Conservation (phyloP, 2,113 vertebrate species). For the Diphyllodes magnificus region DNA sequence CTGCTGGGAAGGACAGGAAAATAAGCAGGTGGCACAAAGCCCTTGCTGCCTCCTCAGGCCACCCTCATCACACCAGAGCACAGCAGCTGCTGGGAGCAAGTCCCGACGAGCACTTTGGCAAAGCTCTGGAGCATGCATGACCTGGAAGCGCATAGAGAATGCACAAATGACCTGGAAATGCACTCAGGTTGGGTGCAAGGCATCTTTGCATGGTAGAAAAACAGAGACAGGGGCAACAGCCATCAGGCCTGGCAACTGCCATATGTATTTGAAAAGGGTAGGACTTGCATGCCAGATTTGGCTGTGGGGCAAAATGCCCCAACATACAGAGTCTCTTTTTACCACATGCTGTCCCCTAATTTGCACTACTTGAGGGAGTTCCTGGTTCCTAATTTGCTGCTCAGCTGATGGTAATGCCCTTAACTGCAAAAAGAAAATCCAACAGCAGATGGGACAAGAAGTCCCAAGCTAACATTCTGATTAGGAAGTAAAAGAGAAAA, state of each 20-base stretch:
- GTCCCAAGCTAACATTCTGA: not conserved
- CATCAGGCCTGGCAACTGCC: not conserved
- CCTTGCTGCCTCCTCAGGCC: not conserved
- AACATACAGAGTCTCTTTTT: not conserved
- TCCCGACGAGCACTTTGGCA: accelerated
- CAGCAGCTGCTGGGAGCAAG: not conserved
- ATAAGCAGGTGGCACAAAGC: not conserved
- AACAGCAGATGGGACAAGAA: not conserved
- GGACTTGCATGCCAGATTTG: not conserved
- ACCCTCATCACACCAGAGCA: not conserved
- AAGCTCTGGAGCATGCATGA: not conserved
- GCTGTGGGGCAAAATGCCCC: not conserved
- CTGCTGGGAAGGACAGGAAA: not conserved
- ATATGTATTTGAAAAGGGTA: not conserved
- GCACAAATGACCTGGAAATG: accelerated
- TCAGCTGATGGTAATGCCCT: not conserved
- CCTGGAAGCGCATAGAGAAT: accelerated
- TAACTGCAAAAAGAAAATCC: not conserved
- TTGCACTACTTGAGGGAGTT: not conserved
- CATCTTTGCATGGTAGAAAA: not conserved
- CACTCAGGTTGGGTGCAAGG: not conserved
- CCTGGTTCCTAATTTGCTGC: not conserved
- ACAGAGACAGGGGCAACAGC: not conserved
- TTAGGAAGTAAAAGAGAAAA: not conserved
- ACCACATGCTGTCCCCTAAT: not conserved